Percentiles rank a stretch among this genome's conserved stretches.
phyloP scores from a whole-genome alignment of 1,140 invertebrate species.

The Polypedilum pembai region DNA sequence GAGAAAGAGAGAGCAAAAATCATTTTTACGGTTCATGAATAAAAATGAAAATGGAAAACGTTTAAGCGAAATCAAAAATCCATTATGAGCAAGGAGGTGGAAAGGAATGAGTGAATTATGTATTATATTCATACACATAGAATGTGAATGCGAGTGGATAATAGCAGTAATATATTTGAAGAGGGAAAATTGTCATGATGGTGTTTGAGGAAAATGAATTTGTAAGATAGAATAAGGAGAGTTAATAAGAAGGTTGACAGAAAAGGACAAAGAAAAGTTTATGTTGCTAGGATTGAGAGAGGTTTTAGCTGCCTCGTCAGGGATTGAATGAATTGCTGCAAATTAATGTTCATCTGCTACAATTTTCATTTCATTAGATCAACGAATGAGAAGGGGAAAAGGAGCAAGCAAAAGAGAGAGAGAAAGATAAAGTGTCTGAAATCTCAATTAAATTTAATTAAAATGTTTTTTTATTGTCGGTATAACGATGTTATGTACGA shows the following conservation, averaged over 20 bases:
- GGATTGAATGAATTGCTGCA: neutral
- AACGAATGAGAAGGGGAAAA: neutral
- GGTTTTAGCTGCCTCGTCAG: neutral
- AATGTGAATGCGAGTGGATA: too few species aligned
- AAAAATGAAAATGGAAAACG: neutral
- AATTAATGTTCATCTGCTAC: neutral
- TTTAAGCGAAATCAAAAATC: neutral
- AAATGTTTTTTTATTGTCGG: neutral
- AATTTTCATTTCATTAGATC: neutral
- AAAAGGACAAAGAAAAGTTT: neutral
- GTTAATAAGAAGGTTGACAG: neutral
- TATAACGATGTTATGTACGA: too few species aligned
- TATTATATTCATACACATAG: neutral
- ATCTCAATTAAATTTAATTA: constrained; percentile 20
- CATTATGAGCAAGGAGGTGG: neutral
- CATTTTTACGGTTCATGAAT: neutral
- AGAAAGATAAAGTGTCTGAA: neutral
- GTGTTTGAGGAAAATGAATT: neutral
- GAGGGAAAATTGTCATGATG: neutral
- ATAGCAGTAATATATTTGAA: neutral
- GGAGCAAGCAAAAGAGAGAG: neutral
- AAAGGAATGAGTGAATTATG: neutral
- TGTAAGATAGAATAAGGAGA: neutral
- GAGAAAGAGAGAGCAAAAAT: neutral
- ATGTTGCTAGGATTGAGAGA: neutral